Conservation (phyloP, 2,113 vertebrate species). For the Syngnathus floridae region DNA sequence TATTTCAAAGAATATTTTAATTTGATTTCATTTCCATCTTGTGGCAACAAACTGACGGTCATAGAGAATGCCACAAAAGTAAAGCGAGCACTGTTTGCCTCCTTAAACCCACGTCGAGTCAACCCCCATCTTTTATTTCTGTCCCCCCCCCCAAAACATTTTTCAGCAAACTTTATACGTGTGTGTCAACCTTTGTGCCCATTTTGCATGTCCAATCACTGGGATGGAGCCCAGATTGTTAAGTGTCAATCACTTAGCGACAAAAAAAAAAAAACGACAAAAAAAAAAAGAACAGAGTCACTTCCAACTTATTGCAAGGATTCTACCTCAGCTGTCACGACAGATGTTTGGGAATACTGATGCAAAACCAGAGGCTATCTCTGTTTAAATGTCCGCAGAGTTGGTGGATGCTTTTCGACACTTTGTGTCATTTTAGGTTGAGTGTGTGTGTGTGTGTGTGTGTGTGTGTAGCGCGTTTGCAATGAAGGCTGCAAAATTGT, state of each 20-base stretch:
- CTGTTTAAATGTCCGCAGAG: conserved; percentile 65
- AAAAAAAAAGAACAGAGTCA: conserved; percentile 49
- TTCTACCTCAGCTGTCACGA: conserved; percentile 79
- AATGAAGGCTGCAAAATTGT: conserved; percentile 73
- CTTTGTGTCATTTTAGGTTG: background rate
- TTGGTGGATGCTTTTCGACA: conserved; percentile 29
- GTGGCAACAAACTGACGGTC: conserved; percentile 34
- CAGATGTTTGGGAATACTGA: conserved; percentile 74
- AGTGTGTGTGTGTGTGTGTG: conserved; percentile 2
- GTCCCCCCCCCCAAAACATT: background rate
- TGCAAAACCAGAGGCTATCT: conserved; percentile 69
- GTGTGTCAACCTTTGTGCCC: conserved; percentile 21
- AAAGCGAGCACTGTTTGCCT: conserved; percentile 52
- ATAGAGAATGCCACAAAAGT: conserved; percentile 52
- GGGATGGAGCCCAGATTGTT: conserved; percentile 59
- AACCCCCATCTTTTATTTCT: background rate
- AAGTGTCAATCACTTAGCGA: conserved; percentile 54
- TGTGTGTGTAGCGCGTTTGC: conserved; percentile 19
- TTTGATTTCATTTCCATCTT: conserved; percentile 27
- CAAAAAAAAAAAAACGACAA: conserved; percentile 41
- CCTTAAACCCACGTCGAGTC: conserved; percentile 23
- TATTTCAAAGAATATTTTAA: conserved; percentile 52
- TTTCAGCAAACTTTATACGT: conserved; percentile 14
- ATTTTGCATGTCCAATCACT: conserved; percentile 62
- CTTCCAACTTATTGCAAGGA: conserved; percentile 70